A percentile compares a stretch with the other conserved stretches of the same genome.
Evolutionary conservation across 1,140 invertebrate genomes (phyloP).

Genomic region (Zaprionus nigranus): DNA sequence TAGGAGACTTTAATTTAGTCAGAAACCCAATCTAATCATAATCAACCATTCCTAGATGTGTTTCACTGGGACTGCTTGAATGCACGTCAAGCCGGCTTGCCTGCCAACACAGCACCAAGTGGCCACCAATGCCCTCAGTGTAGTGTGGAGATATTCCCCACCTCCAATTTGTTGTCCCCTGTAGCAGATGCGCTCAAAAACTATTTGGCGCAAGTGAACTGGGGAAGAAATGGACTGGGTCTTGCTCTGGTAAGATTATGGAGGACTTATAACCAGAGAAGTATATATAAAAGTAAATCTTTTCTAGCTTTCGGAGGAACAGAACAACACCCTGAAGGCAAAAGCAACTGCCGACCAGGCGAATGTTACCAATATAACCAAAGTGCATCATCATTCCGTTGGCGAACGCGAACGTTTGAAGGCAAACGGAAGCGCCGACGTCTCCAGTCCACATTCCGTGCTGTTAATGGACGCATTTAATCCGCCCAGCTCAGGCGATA

Average conservation of each 20-base stretch:
- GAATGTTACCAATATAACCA: constrained; percentile 74
- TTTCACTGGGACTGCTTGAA: constrained; percentile 84
- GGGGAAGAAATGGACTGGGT: constrained; percentile 83
- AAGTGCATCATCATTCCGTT: constrained; percentile 74
- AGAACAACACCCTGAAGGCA: constrained; percentile 59
- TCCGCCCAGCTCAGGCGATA: constrained; percentile 73
- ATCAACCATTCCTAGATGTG: constrained; percentile 61
- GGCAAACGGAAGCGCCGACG: constrained; percentile 59
- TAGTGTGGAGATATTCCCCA: constrained; percentile 75
- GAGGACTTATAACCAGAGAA: neutral
- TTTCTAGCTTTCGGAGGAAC: constrained; percentile 67
- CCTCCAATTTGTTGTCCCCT: constrained; percentile 79
- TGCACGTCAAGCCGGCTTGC: constrained; percentile 75
- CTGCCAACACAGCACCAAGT: constrained; percentile 78
- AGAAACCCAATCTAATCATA: neutral
- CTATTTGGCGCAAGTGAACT: constrained; percentile 73
- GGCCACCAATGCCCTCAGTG: constrained; percentile 80
- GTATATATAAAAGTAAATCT: neutral
- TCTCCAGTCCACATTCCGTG: constrained; percentile 80
- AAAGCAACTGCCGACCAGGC: constrained; percentile 43
- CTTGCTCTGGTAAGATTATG: constrained; percentile 67
- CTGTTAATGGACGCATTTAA: constrained; percentile 83
- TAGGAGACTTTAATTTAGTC: neutral
- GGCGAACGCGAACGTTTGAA: constrained; percentile 74
- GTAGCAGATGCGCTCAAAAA: constrained; percentile 78